Evolutionary conservation across 2,113 vertebrate species (phyloP).

Genomic region (Ceratotherium simum): DNA sequence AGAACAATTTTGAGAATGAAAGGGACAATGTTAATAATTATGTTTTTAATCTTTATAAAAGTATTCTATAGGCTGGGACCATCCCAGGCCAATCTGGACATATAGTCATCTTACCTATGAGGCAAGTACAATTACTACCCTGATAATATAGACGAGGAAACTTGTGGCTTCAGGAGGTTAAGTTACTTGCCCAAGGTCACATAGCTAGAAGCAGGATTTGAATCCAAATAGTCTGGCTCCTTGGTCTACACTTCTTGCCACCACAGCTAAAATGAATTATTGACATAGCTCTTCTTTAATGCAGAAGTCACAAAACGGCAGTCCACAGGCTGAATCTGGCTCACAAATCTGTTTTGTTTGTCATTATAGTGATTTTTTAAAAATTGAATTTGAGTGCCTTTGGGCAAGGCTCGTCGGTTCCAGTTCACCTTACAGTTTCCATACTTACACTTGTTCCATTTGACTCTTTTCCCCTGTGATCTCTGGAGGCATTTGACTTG

Average conservation of each 20-base stretch:
- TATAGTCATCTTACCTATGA: neutral
- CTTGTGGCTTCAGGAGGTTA: neutral
- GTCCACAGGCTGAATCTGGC: neutral
- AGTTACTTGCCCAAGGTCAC: neutral
- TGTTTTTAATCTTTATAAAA: neutral
- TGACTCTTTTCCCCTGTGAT: neutral
- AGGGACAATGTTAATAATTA: neutral
- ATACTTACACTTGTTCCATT: neutral
- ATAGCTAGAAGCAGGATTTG: neutral
- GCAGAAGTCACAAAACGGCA: neutral
- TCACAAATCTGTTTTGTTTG: constrained; percentile 21
- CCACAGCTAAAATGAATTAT: neutral
- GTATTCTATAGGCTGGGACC: too few species aligned
- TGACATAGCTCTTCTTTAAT: neutral
- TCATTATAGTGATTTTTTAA: neutral
- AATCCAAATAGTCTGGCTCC: neutral
- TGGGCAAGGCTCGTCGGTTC: neutral
- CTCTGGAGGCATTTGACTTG: neutral
- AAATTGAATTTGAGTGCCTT: neutral
- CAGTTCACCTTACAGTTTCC: neutral
- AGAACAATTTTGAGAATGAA: neutral
- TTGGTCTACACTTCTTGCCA: neutral
- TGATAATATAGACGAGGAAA: neutral
- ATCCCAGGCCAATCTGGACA: neutral
- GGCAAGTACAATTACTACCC: neutral